These are phyloP conservation scores for Microcaecilia unicolor DNA, from an alignment of 2,797 vertebrate species.

Conservation along the genomic window DNA sequence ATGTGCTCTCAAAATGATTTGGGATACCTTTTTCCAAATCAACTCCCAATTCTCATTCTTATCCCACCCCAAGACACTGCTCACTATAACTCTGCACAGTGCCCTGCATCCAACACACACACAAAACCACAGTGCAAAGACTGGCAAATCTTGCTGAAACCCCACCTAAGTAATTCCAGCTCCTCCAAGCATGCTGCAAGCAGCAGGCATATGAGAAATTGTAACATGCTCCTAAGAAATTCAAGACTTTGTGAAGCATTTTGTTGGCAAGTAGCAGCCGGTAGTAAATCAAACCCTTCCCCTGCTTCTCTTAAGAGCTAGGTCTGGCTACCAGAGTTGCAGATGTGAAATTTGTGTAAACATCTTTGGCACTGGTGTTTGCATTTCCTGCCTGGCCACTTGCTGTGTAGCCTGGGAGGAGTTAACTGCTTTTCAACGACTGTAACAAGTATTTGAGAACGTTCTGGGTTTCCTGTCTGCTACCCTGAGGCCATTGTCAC, in stretches of 20 bases:
- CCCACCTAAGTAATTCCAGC: neutral
- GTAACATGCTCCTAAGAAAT: neutral
- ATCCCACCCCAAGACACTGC: conserved; percentile 1
- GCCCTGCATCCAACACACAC: too few species aligned
- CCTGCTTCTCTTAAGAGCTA: neutral
- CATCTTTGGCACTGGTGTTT: neutral
- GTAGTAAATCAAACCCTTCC: neutral
- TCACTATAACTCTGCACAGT: neutral
- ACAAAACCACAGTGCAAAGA: too few species aligned
- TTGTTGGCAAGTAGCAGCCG: neutral
- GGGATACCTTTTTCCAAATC: too few species aligned
- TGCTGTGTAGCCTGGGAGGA: conserved; percentile 8
- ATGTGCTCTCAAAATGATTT: too few species aligned
- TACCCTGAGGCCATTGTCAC: neutral
- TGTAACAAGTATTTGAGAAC: conserved; percentile 1
- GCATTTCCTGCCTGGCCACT: neutral
- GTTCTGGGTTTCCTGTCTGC: conserved; percentile 7
- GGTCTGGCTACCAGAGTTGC: conserved; percentile 11
- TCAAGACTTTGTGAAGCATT: conserved; percentile 4
- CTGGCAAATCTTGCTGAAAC: conserved; percentile 1
- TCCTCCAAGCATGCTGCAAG: neutral
- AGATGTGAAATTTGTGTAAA: neutral
- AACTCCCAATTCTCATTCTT: too few species aligned
- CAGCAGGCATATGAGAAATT: neutral
- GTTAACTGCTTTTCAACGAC: too few species aligned